Evolutionary conservation across 2,888 invertebrate genomes (phyloP).

Genomic region (Oxytorus armatus): DNA sequence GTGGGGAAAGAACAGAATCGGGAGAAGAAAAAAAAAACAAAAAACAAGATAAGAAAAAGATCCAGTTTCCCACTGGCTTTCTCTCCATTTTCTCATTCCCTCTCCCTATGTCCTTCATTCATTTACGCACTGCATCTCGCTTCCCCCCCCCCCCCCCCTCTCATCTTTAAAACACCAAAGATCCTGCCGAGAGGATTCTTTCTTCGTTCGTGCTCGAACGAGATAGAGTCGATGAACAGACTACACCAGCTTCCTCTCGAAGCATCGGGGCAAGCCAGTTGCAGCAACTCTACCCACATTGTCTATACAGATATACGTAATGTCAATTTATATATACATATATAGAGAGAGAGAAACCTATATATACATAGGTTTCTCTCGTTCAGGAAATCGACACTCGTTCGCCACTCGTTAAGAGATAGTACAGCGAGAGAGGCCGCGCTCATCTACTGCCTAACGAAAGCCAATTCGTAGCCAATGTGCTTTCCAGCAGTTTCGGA

Average conservation of each 20-base stretch:
- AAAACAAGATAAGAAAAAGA: slow-evolving; percentile 13
- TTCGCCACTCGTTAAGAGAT: slow-evolving; percentile 53
- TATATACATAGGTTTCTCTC: slow-evolving; percentile 26
- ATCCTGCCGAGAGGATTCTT: slow-evolving; percentile 29
- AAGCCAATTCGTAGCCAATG: slow-evolving; percentile 63
- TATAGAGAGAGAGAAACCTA: neutral
- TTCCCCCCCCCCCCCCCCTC: slow-evolving; percentile 26
- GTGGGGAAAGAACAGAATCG: slow-evolving; percentile 16
- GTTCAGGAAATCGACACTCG: slow-evolving; percentile 60
- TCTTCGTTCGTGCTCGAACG: slow-evolving; percentile 28
- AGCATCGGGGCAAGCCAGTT: slow-evolving; percentile 36
- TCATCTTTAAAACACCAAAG: slow-evolving; percentile 35
- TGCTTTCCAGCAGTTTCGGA: slow-evolving; percentile 54
- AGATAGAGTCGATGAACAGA: slow-evolving; percentile 49
- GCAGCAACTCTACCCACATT: slow-evolving; percentile 17
- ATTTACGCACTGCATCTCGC: slow-evolving; percentile 35
- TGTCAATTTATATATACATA: neutral
- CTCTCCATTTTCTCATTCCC: slow-evolving; percentile 1
- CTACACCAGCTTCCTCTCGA: slow-evolving; percentile 32
- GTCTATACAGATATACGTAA: neutral
- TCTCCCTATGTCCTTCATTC: slow-evolving; percentile 33
- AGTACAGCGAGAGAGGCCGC: slow-evolving; percentile 31
- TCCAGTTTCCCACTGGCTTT: slow-evolving; percentile 6
- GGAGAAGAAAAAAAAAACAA: slow-evolving; percentile 29
- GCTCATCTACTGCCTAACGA: slow-evolving; percentile 50